phyloP scores from a whole-genome alignment of 2,888 invertebrate species.

The Drosophila nr. fundita region DNA sequence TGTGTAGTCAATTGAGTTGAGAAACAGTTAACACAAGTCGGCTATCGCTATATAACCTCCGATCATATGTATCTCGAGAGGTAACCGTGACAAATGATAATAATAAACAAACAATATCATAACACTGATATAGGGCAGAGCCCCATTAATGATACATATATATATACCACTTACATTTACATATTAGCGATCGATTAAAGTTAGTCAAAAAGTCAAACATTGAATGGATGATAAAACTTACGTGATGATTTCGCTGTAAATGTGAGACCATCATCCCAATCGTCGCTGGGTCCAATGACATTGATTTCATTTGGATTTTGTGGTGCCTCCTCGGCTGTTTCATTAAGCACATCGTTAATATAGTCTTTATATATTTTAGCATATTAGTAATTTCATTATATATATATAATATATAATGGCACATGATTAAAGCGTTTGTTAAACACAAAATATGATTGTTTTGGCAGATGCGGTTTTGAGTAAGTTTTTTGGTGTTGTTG shows the following conservation, averaged over 20 bases:
- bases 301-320: slow-evolving; percentile 85
- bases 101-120: slow-evolving; percentile 27
- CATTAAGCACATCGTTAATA: slow-evolving; percentile 93
- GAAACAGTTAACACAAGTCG: slow-evolving; percentile 46
- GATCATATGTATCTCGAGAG: slow-evolving; percentile 40
- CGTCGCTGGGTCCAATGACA: slow-evolving; percentile 87
- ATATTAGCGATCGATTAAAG: slow-evolving; percentile 10
- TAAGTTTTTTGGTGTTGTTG: slow-evolving; percentile 22
- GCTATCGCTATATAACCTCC: slow-evolving; percentile 55
- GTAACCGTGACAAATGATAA: slow-evolving; percentile 29
- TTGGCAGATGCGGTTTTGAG: slow-evolving; percentile 22
- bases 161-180: slow-evolving; percentile 19
- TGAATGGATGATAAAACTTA: slow-evolving; percentile 86
- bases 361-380: slow-evolving; percentile 88
- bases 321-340: slow-evolving; percentile 86
- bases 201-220: slow-evolving; percentile 16
- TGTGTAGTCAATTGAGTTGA: slow-evolving; percentile 66
- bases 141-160: slow-evolving; percentile 16
- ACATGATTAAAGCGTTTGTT: slow-evolving; percentile 25
- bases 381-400: background rate
- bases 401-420: background rate
- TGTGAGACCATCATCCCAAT: slow-evolving; percentile 94
- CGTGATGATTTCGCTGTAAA: slow-evolving; percentile 95
- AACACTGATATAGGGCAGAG: slow-evolving; percentile 26
- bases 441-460: slow-evolving; percentile 31